Percentiles rank a stretch among this genome's conserved stretches.
Conservation (phyloP, 2,797 vertebrate species). For the Atherinosoma microstoma region DNA sequence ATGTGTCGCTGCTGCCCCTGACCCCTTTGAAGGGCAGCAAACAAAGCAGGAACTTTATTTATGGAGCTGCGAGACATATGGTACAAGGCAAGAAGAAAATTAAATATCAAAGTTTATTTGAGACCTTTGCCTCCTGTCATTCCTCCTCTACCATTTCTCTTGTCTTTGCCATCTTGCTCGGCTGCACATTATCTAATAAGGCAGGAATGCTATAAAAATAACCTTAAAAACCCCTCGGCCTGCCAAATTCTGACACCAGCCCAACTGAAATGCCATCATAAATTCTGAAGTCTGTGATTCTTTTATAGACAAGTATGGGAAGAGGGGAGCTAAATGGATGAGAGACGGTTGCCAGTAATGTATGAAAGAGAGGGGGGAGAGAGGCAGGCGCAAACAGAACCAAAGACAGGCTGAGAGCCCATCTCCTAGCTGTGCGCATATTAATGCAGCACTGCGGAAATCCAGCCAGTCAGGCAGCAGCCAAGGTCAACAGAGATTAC, state of each 20-base stretch:
- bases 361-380: constrained; percentile 24
- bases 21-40: constrained; percentile 17
- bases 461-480: constrained; percentile 55
- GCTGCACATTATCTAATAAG: constrained; percentile 66
- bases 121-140: constrained; percentile 26
- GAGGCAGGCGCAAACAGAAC: constrained; percentile 39
- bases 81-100: constrained; percentile 2
- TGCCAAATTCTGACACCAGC: constrained; percentile 68
- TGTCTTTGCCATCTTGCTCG: constrained; percentile 35
- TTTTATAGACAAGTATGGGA: constrained; percentile 68
- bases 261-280: constrained; percentile 65
- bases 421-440: constrained; percentile 58
- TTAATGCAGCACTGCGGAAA: constrained; percentile 72
- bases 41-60: constrained; percentile 4
- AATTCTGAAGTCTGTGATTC: constrained; percentile 70
- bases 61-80: background rate
- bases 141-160: constrained; percentile 14
- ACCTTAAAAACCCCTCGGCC: constrained; percentile 68
- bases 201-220: constrained; percentile 65
- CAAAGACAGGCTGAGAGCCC: constrained; percentile 56
- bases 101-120: constrained; percentile 29
- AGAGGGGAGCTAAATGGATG: constrained; percentile 62
- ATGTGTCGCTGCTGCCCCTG: background rate
- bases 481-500: constrained; percentile 81
- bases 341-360: constrained; percentile 59